Evolutionary conservation across 1,140 invertebrate species (phyloP).

Genomic region (Drosophila saltans): DNA sequence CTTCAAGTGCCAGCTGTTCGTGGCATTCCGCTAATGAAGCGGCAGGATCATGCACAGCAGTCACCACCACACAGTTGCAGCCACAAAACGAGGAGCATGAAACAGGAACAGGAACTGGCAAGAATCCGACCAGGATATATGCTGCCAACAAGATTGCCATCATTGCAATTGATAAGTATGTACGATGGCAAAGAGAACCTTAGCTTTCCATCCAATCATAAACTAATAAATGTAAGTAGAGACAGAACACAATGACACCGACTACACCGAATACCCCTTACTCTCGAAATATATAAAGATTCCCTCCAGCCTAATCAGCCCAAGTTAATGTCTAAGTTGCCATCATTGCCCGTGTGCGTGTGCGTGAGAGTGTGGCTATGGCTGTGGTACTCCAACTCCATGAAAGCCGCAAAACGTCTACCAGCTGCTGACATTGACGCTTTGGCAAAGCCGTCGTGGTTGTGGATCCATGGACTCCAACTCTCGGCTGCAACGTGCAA

Average conservation of each 20-base stretch:
- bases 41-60: slow-evolving; percentile 1
- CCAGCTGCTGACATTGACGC: slow-evolving; percentile 16
- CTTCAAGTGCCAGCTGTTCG: neutral
- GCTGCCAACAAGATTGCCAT: slow-evolving; percentile 34
- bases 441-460: neutral
- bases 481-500: slow-evolving; percentile 15
- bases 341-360: no score
- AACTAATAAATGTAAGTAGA: slow-evolving; percentile 24
- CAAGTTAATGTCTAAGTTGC: no score
- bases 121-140: neutral
- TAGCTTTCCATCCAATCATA: slow-evolving; percentile 23
- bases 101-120: neutral
- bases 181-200: slow-evolving; percentile 10
- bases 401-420: slow-evolving; percentile 9
- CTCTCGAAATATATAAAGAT: no score
- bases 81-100: neutral
- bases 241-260: neutral
- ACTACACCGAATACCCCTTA: neutral
- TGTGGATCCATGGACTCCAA: no score
- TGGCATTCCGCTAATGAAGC: slow-evolving; percentile 8
- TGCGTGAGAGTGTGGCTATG: neutral
- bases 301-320: neutral
- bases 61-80: neutral
- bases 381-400: neutral
- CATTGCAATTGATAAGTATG: slow-evolving; percentile 4